Evolutionary conservation across 2,797 vertebrate genomes (phyloP).

Genomic region (Epinephelus malabaricus): DNA sequence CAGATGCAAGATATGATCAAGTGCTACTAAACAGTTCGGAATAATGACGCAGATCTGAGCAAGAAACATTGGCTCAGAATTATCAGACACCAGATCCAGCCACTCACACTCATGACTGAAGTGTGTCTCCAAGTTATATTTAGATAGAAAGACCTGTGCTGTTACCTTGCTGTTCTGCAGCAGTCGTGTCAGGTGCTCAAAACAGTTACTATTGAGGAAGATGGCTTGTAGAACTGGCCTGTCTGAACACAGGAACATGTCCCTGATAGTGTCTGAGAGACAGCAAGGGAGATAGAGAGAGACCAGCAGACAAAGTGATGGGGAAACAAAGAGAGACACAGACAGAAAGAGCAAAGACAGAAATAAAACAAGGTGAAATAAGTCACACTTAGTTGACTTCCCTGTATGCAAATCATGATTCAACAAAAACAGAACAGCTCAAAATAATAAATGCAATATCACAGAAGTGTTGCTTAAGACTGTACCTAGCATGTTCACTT

Average conservation of each 20-base stretch:
- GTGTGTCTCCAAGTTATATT: constrained; percentile 14
- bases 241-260: constrained; percentile 97
- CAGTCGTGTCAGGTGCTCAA: constrained; percentile 96
- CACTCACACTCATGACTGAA: not conserved
- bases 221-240: constrained; percentile 97
- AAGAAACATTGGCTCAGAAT: not conserved
- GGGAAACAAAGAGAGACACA: not conserved
- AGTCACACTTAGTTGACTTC: not conserved
- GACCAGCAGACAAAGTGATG: not conserved
- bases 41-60: not conserved
- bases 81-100: constrained; percentile 22
- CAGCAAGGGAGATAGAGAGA: not conserved
- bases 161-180: constrained; percentile 98
- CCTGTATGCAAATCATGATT: not conserved
- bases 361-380: not conserved
- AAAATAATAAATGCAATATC: not conserved
- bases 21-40: not conserved
- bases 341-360: not conserved
- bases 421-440: not conserved
- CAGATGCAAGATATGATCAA: constrained; percentile 1
- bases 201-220: constrained; percentile 99
- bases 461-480: not conserved
- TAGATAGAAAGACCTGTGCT: not conserved
- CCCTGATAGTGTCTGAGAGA: constrained; percentile 92
- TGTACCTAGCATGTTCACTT: constrained; percentile 96